Base-by-base conservation (phyloP, 2,888 invertebrate genomes). In the Tetragonula carbonaria region DNA sequence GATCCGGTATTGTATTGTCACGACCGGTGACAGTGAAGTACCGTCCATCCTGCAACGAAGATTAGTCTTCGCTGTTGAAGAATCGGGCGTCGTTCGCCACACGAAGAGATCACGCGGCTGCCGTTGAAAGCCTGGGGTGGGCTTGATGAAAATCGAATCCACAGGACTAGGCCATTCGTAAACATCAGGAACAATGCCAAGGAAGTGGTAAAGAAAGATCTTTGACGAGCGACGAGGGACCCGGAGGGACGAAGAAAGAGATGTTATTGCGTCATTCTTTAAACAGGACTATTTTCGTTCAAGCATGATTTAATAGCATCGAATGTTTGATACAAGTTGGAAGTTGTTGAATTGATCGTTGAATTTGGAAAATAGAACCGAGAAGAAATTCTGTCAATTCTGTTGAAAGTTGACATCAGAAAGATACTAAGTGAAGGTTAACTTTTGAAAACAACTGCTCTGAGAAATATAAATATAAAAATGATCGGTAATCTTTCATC, bases 1-100 rank as follows among this genome's bases (percentile, higher is more conserved):
- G 68, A 68, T 80, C 82, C 82, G 67, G 83, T 80, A 85, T 88
- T 87, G 88, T 86, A 78, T 88, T 88, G 85, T 78, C 85, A 76
- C 75, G 78, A 68, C 67, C 82, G 79, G 70, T 89, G 89, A 89
- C 89, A 88, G 89, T 89, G 89, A 89, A 84, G 89, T 75, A 89
- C 88, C 77, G 89, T 80, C 89, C 81, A 74, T 78, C 81, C 76
- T 71, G 80, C 59, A 74, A 77, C 80, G 86, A 78, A 89, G 86
- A 89, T 89, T 89, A 89, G 88, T 89, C 85, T 87, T 76, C 81
- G 80, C 78, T 84, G 80, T 78, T 80, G 87, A 89, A 82, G 82
- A 84, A 89, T 89, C 85, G 87, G 65, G 74, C 68, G 73, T 80
- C 86, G 83, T 87, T 76, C 80, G 75, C 82, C 77, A 74, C 82